Evolutionary conservation across 2,113 vertebrate species (phyloP), one percentile per base, ranked within the genome.

Genomic region (Scomber colias): DNA sequence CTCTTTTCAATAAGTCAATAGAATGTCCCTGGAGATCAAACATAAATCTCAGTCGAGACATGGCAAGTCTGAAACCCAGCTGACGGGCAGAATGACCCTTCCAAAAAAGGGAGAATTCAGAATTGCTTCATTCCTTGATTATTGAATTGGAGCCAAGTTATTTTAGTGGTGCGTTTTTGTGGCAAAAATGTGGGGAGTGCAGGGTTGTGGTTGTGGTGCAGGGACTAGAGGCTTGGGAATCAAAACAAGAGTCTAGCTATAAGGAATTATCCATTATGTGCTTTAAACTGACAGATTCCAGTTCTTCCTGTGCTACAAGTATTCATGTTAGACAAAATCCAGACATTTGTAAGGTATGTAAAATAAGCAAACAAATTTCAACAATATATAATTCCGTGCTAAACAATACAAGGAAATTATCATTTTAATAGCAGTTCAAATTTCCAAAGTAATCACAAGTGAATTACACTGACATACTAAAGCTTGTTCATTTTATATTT

Each of bases 41-140:
- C 75, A 88, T 82, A 81, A 89, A 90, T 88, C 46, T 74, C 55
- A 57, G 64, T 40, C 1, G 5, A 80, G 73, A 71, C 79, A 45
- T 56, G 35, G 45, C 19, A 1, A 40, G 24, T 27, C 69, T 67
- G 11, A 87, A 75, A 55, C 40, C 63, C 54, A 35, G 59, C 40
- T 31, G 61, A 90, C 61, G 55, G 68, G 16, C 31, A 66, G 15
- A 59, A 19, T 44, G 69, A 73, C 75, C 68, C 51, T 15, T 73
- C 90, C 92, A 89, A 92, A 93, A 91, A 93, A 92, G 91, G 91
- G 66, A 87, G 74, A 77, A 79, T 71, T 67, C 61, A 40, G 62
- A 83, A 67, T 75, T 71, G 63, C 75, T 88, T 75, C 71, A 73
- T 79, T 86, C 87, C 88, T 81, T 62, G 69, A 90, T 82, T 40